Evolutionary conservation across 2,888 invertebrate genomes (phyloP), one percentile per base, ranked within the genome.

Genomic region (Dryococelus australis): DNA sequence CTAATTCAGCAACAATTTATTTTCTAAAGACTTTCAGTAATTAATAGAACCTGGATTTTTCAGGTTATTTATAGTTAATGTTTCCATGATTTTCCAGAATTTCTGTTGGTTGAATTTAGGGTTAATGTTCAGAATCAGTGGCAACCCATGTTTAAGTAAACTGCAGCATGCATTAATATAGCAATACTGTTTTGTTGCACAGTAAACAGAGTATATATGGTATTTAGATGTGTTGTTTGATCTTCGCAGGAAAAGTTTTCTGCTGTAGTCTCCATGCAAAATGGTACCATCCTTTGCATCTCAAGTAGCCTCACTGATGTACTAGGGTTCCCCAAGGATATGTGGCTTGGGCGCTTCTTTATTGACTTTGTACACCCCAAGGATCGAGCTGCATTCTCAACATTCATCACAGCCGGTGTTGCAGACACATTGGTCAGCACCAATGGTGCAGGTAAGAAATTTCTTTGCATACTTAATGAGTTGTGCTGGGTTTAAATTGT

Each of bases 321-420:
- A 0, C 93, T 98, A 86, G 97, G 97, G 0, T 98, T 95, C 91
- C 96, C 97, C 0, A 95, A 95, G 89, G 96, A 97, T 89, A 96
- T 97, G 95, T 97, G 97, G 97, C 92, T 96, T 53, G 97, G 97
- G 6, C 94, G 97, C 86, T 96, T 97, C 0, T 97, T 98, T 90
- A 96, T 97, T 87, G 97, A 98, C 90, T 98, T 97, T 91, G 94
- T 98, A 0, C 97, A 98, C 92, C 95, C 96, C 2, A 96, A 95
- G 92, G 96, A 95, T 90, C 93, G 96, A 88, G 94, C 94, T 86
- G 95, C 95, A 0, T 96, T 98, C 91, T 96, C 96, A 27, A 95
- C 95, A 88, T 96, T 96, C 92, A 96, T 97, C 87, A 95, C 96
- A 0, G 95, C 93, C 1, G 95, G 95, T 65, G 92, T 96, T 89